Conservation (phyloP, 2,113 vertebrate species). For the Scatophagus argus region DNA sequence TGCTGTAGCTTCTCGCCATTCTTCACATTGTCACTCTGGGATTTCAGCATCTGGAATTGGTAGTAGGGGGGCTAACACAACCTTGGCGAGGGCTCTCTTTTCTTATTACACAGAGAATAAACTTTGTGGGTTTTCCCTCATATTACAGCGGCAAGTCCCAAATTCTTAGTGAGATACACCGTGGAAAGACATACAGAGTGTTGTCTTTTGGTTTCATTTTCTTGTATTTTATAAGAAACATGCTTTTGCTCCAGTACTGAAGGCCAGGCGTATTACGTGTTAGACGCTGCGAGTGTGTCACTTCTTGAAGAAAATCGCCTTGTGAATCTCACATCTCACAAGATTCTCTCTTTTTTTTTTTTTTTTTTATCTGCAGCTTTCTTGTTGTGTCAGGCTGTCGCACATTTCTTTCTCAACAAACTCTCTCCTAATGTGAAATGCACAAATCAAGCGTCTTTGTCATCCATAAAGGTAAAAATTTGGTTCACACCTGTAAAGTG, state of each 20-base stretch:
- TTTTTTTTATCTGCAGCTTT: constrained; percentile 20
- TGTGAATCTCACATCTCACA: constrained; percentile 54
- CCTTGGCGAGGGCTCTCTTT: constrained; percentile 47
- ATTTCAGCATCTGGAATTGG: constrained; percentile 69
- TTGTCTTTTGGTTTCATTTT: constrained; percentile 67
- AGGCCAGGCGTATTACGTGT: constrained; percentile 51
- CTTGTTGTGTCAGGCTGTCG: constrained; percentile 24
- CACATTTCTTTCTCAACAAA: constrained; percentile 27
- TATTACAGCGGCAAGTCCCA: constrained; percentile 63
- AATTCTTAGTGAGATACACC: constrained; percentile 53
- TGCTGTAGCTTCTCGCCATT: constrained; percentile 55
- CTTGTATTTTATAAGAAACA: constrained; percentile 54
- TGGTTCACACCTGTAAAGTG: constrained; percentile 8
- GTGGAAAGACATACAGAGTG: constrained; percentile 50
- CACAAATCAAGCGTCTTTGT: constrained; percentile 19
- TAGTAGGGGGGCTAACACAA: constrained; percentile 31
- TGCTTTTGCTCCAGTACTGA: constrained; percentile 61
- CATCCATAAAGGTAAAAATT: constrained; percentile 4
- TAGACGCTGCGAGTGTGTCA: constrained; percentile 38
- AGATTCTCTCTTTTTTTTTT: not conserved
- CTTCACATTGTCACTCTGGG: constrained; percentile 67
- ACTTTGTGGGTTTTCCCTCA: constrained; percentile 62
- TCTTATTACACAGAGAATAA: constrained; percentile 68
- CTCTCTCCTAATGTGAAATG: constrained; percentile 44
- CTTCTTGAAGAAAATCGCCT: constrained; percentile 33